Percentiles rank a stretch among this genome's conserved stretches.
These are phyloP conservation scores for Cettia cetti DNA, from an alignment of 2,113 vertebrate genomes.

Conservation along the genomic window DNA sequence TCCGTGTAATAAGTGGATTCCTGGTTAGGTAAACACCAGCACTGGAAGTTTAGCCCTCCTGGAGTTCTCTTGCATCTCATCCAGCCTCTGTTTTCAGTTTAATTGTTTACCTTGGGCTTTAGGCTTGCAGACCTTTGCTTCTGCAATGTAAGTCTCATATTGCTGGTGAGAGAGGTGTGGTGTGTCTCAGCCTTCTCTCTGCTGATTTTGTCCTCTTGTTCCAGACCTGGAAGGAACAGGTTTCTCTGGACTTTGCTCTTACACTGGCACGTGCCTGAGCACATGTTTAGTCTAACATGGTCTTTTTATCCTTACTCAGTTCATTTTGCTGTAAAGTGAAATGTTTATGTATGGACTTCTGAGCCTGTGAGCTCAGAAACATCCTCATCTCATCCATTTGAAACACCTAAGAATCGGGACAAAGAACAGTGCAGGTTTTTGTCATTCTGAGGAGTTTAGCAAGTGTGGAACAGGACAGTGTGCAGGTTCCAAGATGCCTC, in stretches of 20 bases:
- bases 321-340: background rate
- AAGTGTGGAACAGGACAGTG: background rate
- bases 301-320: background rate
- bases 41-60: background rate
- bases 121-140: background rate
- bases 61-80: background rate
- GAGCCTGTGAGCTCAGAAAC: background rate
- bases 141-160: background rate
- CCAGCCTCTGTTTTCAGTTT: background rate
- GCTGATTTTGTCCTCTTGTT: background rate
- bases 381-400: background rate
- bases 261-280: fast-evolving
- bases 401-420: background rate
- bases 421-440: background rate
- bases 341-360: background rate
- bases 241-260: background rate
- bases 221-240: background rate
- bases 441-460: background rate
- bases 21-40: background rate
- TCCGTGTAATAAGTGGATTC: background rate
- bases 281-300: background rate
- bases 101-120: background rate
- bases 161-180: background rate
- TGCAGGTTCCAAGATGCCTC: background rate
- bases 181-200: background rate